Evolutionary conservation across 2,888 invertebrate genomes (phyloP).

Genomic region (Nomada goodeniana): DNA sequence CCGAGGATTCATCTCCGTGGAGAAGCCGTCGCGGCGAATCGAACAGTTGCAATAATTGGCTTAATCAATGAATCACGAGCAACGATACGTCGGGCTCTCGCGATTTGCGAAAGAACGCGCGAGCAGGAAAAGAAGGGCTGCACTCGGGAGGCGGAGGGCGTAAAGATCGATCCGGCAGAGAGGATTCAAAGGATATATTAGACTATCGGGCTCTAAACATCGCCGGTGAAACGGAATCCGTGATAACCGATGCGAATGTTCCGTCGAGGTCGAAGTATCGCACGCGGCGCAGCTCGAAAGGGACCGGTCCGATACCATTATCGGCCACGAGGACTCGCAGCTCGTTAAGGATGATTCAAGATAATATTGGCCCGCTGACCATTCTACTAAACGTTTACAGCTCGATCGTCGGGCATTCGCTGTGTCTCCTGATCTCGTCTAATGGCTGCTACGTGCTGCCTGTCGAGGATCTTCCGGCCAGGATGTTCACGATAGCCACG

Average conservation of each 20-base stretch:
- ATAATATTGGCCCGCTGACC: conserved; percentile 67
- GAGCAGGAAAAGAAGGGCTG: background rate
- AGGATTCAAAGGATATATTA: background rate
- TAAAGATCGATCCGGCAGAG: background rate
- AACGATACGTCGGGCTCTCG: too few relatives aligned
- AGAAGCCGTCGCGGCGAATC: too few relatives aligned
- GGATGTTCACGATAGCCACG: conserved; percentile 27
- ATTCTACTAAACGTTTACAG: conserved; percentile 67
- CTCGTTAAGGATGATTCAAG: conserved; percentile 72
- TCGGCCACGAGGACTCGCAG: conserved; percentile 46
- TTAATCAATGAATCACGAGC: too few relatives aligned
- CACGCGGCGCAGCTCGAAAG: conserved; percentile 12
- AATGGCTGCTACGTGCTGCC: conserved; percentile 58
- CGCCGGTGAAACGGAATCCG: background rate
- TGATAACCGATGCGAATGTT: background rate
- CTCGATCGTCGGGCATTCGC: conserved; percentile 49
- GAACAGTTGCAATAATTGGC: too few relatives aligned
- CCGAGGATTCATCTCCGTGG: too few relatives aligned
- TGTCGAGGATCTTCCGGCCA: conserved; percentile 48
- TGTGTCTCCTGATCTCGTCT: conserved; percentile 32
- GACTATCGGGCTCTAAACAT: background rate
- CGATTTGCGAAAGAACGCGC: background rate
- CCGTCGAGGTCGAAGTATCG: conserved; percentile 36
- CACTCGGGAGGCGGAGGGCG: background rate
- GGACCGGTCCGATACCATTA: conserved; percentile 44